These are phyloP conservation scores for Bombus picipes DNA, from an alignment of 1,140 invertebrate species.

Conservation along the genomic window DNA sequence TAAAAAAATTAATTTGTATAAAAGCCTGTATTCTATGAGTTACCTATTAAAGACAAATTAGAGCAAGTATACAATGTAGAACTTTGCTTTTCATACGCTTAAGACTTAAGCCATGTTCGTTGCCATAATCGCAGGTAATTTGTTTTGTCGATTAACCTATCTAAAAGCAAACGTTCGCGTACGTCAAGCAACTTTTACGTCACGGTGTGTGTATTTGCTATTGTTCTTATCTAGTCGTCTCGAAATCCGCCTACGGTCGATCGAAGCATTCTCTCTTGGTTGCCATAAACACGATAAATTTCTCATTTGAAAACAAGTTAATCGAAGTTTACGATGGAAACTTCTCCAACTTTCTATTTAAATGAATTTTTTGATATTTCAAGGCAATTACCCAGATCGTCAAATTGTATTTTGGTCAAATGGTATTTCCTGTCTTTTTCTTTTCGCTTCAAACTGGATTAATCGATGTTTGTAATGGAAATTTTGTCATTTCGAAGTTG, in stretches of 20 bases:
- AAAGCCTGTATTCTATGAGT: not conserved
- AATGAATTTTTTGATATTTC: not conserved
- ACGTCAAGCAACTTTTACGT: constrained; percentile 53
- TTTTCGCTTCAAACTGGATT: too few species aligned
- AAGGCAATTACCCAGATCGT: too few species aligned
- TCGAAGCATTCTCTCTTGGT: not conserved
- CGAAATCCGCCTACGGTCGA: constrained; percentile 14
- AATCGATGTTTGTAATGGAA: too few species aligned
- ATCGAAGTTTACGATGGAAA: not conserved
- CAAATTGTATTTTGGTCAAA: too few species aligned
- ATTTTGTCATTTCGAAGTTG: too few species aligned
- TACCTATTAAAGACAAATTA: not conserved
- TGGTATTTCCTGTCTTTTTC: too few species aligned
- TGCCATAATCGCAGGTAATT: constrained; percentile 51
- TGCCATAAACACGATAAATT: not conserved
- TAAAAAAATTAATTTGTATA: not conserved
- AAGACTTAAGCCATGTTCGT: not conserved
- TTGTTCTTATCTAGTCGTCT: constrained; percentile 36
- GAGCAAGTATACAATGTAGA: not conserved
- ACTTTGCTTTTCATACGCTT: not conserved
- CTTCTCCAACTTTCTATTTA: not conserved
- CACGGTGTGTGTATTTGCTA: constrained; percentile 39
- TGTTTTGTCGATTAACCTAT: constrained; percentile 42
- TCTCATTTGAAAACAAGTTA: not conserved
- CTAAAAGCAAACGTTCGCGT: not conserved